Percentiles rank a stretch among this genome's conserved stretches.
phyloP scores from a whole-genome alignment of 2,797 vertebrate genomes.

The Callimico goeldii region DNA sequence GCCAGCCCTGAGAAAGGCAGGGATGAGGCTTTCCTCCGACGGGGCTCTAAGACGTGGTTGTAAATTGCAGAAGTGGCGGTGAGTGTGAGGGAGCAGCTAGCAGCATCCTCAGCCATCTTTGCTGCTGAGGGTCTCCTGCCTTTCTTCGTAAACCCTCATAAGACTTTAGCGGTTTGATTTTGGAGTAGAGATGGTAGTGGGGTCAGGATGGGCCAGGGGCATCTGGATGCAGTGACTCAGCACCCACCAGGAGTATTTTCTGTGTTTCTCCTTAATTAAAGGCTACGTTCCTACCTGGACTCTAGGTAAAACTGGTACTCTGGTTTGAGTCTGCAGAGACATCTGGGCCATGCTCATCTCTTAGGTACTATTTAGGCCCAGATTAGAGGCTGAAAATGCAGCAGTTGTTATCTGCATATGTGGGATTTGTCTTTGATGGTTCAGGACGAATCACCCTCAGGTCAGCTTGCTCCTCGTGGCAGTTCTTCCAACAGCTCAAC shows the following conservation, averaged over 20 bases:
- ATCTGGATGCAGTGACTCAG: background rate
- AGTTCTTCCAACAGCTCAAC: background rate
- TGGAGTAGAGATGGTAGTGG: background rate
- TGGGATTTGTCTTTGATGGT: background rate
- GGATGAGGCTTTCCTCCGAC: background rate
- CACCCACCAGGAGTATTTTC: background rate
- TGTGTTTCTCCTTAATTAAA: background rate
- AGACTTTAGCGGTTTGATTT: background rate
- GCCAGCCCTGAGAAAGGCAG: background rate
- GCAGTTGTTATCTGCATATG: background rate
- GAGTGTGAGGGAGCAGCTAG: background rate
- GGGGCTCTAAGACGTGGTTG: background rate
- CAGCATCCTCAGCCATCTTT: fast-evolving
- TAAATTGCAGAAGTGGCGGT: fast-evolving
- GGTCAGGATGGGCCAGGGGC: background rate
- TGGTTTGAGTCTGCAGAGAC: background rate
- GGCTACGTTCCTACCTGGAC: background rate
- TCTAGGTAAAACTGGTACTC: background rate
- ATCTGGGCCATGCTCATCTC: background rate
- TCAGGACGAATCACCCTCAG: background rate
- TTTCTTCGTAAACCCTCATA: background rate
- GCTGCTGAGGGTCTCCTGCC: fast-evolving
- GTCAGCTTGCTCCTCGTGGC: background rate
- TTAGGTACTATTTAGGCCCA: background rate
- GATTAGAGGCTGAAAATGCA: background rate